Conservation (phyloP, 2,797 vertebrate genomes). For the Nannoperca obscura region DNA sequence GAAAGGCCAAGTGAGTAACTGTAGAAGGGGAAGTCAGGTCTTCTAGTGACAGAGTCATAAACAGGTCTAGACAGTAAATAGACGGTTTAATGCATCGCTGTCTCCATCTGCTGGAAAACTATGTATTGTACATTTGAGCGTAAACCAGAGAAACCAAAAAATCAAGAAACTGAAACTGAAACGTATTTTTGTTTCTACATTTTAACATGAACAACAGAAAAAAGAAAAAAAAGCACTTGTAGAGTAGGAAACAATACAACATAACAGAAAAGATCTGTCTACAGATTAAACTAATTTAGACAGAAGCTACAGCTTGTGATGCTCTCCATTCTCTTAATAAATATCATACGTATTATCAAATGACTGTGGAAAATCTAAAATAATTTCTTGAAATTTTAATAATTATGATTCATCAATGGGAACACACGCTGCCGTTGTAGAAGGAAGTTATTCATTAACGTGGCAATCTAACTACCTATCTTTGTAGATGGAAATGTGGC, state of each 20-base stretch:
- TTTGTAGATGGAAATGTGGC: not conserved
- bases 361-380: not conserved
- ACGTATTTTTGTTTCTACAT: not conserved
- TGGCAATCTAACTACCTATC: not conserved
- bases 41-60: not conserved
- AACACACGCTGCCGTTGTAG: not conserved
- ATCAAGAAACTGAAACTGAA: not conserved
- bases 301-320: not conserved
- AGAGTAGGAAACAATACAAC: not conserved
- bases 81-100: conserved; percentile 1
- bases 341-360: not conserved
- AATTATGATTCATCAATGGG: not conserved
- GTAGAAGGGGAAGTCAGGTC: not conserved
- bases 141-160: not conserved
- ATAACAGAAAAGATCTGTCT: not conserved
- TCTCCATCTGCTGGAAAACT: conserved; percentile 69
- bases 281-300: not conserved
- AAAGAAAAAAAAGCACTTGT: not conserved
- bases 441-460: not conserved
- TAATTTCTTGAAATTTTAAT: not conserved
- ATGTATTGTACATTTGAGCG: not conserved
- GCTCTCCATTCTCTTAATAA: not conserved
- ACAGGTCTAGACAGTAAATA: not conserved
- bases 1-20: not conserved
- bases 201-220: not conserved